These are phyloP conservation scores for Rhynchonycteris naso DNA, from an alignment of 2,797 vertebrate genomes.

Conservation along the genomic window DNA sequence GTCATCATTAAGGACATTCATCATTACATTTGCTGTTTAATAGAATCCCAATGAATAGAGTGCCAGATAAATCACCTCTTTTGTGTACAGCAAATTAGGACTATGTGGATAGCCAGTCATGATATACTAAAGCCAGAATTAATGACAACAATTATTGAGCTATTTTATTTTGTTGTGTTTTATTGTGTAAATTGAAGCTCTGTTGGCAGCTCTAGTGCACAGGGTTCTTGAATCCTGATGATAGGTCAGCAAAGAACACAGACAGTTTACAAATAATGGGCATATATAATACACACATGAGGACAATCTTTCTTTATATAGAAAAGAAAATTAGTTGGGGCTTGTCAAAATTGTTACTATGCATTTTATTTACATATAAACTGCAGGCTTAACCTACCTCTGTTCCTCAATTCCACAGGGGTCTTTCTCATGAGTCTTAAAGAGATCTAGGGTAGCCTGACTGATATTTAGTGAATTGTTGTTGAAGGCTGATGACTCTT, in stretches of 20 bases:
- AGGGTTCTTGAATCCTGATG: background rate
- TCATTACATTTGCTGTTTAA: constrained; percentile 47
- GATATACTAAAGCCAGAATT: constrained; percentile 49
- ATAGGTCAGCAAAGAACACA: background rate
- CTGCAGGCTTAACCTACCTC: constrained; percentile 69
- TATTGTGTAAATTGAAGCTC: background rate
- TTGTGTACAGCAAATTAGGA: constrained; percentile 56
- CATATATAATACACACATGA: background rate
- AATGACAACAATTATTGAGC: constrained; percentile 41
- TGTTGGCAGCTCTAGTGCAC: background rate
- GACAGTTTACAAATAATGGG: constrained; percentile 24
- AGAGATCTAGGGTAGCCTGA: constrained; percentile 12
- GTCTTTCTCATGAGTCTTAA: background rate
- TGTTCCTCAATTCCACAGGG: background rate
- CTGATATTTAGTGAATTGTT: background rate
- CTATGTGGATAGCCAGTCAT: background rate
- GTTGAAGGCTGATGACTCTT: constrained; percentile 58
- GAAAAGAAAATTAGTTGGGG: background rate
- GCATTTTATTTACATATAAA: background rate
- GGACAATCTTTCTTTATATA: background rate
- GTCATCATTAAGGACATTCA: constrained; percentile 44
- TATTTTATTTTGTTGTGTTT: constrained; percentile 1
- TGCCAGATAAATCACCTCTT: constrained; percentile 54
- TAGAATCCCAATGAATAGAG: constrained; percentile 38
- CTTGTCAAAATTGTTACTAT: background rate